Conservation (phyloP, 2,113 vertebrate species). For the Catharus fuscescens region DNA sequence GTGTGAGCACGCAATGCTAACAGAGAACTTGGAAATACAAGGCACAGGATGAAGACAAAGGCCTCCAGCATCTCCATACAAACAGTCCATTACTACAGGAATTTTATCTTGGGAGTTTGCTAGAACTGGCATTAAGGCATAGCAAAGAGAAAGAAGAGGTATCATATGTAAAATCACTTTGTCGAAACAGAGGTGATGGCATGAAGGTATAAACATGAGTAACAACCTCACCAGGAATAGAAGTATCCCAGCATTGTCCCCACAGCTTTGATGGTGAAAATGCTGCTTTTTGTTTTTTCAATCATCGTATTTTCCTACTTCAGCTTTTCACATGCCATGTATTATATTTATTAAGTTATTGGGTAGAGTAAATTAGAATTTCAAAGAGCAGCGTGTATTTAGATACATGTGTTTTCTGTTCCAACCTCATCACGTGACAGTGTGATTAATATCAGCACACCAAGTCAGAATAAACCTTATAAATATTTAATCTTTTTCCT, state of each 20-base stretch:
- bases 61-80: not conserved
- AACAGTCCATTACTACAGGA: not conserved
- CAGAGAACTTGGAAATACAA: not conserved
- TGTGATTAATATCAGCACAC: not conserved
- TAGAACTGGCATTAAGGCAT: not conserved
- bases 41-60: not conserved
- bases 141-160: not conserved
- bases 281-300: not conserved
- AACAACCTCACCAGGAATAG: not conserved
- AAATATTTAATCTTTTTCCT: slow-evolving; percentile 2
- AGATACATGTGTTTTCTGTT: not conserved
- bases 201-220: not conserved
- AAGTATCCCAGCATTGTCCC: not conserved
- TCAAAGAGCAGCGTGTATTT: not conserved
- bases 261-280: not conserved
- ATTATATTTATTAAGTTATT: not conserved
- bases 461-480: not conserved
- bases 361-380: not conserved
- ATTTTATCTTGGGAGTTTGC: not conserved
- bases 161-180: not conserved
- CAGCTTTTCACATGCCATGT: not conserved
- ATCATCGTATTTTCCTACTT: not conserved
- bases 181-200: not conserved
- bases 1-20: not conserved
- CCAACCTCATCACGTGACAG: not conserved